Evolutionary conservation across 2,888 invertebrate species (phyloP).

Genomic region (Trichacis sp.): DNA sequence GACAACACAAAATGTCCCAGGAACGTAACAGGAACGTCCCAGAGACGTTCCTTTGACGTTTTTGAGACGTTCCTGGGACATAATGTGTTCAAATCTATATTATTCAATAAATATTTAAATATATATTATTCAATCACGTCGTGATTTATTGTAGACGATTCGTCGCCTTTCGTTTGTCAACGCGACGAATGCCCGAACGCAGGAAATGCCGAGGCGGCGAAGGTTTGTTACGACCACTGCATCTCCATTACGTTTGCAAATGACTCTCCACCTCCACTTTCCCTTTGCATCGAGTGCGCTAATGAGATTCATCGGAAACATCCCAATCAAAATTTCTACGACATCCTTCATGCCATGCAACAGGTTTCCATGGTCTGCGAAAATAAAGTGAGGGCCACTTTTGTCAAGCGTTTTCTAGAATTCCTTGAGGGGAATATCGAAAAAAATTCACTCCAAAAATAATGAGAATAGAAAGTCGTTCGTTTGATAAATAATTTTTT

Average conservation of each 20-base stretch:
- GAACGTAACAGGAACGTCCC: too few species aligned
- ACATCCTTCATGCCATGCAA: slow-evolving; percentile 92
- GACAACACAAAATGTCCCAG: too few species aligned
- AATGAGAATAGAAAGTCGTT: too few species aligned
- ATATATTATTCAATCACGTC: too few species aligned
- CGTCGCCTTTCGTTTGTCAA: slow-evolving; percentile 88
- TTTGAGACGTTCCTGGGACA: too few species aligned
- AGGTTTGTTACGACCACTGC: slow-evolving; percentile 94
- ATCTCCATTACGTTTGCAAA: slow-evolving; percentile 88
- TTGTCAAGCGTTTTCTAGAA: slow-evolving; percentile 8
- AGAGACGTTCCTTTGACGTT: too few species aligned
- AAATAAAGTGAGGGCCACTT: slow-evolving; percentile 79
- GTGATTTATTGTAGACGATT: slow-evolving; percentile 75
- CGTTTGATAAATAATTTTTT: too few species aligned
- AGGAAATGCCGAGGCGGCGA: slow-evolving; percentile 87
- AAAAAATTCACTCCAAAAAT: too few species aligned
- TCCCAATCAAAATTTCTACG: slow-evolving; percentile 86
- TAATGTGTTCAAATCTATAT: too few species aligned
- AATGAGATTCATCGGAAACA: slow-evolving; percentile 91
- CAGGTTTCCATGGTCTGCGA: slow-evolving; percentile 96
- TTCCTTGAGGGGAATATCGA: too few species aligned
- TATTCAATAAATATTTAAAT: too few species aligned
- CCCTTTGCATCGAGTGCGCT: slow-evolving; percentile 96
- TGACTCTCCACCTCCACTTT: slow-evolving; percentile 93
- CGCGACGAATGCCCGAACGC: slow-evolving; percentile 91